Conservation (phyloP, 2,888 invertebrate genomes). For the Bursaphelenchus okinawaensis region DNA sequence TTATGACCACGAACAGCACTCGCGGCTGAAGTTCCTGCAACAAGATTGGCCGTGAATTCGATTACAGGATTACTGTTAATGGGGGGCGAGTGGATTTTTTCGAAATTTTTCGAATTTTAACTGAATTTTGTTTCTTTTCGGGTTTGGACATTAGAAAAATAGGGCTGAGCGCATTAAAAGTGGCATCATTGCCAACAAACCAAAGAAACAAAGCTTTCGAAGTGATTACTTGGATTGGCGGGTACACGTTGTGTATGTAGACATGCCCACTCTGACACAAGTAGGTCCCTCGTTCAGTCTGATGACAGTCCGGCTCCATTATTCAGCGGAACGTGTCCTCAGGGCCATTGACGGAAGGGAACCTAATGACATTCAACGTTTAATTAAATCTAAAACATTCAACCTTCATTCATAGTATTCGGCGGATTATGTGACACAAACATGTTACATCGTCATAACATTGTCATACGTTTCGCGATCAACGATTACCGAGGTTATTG, state of each 20-base stretch:
- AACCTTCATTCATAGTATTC: too few species aligned
- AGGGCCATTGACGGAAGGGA: not conserved
- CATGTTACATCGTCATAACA: too few species aligned
- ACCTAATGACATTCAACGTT: not conserved
- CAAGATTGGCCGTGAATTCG: not conserved
- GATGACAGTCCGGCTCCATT: conserved; percentile 24
- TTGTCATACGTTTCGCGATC: too few species aligned
- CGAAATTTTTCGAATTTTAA: too few species aligned
- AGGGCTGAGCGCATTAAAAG: too few species aligned
- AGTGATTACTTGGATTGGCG: conserved; percentile 48
- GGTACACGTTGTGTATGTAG: conserved; percentile 51
- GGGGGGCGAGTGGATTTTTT: too few species aligned
- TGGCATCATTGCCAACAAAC: too few species aligned
- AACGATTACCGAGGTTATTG: too few species aligned
- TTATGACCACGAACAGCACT: conserved; percentile 45
- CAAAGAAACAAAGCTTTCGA: conserved; percentile 11
- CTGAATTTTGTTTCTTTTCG: too few species aligned
- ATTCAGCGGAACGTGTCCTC: not conserved
- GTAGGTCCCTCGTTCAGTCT: conserved; percentile 21
- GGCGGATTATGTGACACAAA: too few species aligned
- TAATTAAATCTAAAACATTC: not conserved
- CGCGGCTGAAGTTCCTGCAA: conserved; percentile 51
- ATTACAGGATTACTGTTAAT: not conserved
- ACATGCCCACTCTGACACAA: conserved; percentile 22
- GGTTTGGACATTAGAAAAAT: too few species aligned